Evolutionary conservation across 1,140 invertebrate genomes (phyloP).

Genomic region (Drosophila repleta): DNA sequence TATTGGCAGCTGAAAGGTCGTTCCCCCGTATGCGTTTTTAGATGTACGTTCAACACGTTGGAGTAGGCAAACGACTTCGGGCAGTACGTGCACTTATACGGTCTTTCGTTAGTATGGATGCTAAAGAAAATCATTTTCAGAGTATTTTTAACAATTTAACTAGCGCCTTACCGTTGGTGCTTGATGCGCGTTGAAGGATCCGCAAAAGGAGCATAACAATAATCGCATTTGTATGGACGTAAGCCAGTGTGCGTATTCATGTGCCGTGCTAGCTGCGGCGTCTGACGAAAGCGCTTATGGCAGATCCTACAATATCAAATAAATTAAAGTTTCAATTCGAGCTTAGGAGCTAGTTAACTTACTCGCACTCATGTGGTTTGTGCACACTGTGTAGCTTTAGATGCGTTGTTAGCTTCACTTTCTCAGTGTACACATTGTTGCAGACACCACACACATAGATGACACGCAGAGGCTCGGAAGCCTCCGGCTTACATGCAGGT

Average conservation of each 20-base stretch:
- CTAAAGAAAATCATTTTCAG: slow-evolving; percentile 28
- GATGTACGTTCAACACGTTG: slow-evolving; percentile 72
- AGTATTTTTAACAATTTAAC: neutral
- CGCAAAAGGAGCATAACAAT: slow-evolving; percentile 88
- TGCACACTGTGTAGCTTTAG: slow-evolving; percentile 61
- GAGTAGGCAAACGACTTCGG: slow-evolving; percentile 71
- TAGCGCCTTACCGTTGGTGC: slow-evolving; percentile 84
- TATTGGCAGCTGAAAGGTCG: slow-evolving; percentile 61
- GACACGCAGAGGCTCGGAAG: neutral
- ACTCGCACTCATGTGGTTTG: slow-evolving; percentile 82
- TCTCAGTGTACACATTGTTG: slow-evolving; percentile 59
- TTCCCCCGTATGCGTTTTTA: slow-evolving; percentile 72
- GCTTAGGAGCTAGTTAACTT: slow-evolving; percentile 8
- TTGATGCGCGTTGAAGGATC: slow-evolving; percentile 86
- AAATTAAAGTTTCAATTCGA: neutral
- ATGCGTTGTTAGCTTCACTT: slow-evolving; percentile 59
- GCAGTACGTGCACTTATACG: slow-evolving; percentile 71
- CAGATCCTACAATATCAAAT: slow-evolving; percentile 60
- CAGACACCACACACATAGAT: slow-evolving; percentile 59
- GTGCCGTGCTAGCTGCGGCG: slow-evolving; percentile 68
- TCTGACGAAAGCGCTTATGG: slow-evolving; percentile 72
- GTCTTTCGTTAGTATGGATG: slow-evolving; percentile 77
- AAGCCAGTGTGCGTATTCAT: slow-evolving; percentile 79
- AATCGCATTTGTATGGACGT: slow-evolving; percentile 83
- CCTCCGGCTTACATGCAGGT: neutral